Conservation (phyloP, 2,888 invertebrate species). For the Erebia epiphron region DNA sequence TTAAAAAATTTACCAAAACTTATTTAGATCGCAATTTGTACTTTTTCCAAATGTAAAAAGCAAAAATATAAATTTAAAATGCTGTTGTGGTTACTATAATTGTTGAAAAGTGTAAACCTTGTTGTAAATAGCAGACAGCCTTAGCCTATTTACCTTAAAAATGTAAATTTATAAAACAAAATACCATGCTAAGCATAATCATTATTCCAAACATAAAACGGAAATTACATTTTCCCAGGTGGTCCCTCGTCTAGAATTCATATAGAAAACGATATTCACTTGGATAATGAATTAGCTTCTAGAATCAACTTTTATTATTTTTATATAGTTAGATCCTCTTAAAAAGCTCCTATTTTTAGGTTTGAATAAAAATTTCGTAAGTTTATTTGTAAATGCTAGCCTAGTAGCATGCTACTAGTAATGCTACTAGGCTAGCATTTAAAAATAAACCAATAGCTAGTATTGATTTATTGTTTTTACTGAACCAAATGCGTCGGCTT, state of each 20-base stretch:
- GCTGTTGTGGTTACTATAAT: neutral
- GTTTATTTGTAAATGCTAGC: too few species aligned
- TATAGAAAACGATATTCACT: neutral
- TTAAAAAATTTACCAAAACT: neutral
- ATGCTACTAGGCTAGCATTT: too few species aligned
- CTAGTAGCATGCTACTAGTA: too few species aligned
- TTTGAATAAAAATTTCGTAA: too few species aligned
- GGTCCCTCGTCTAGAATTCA: slow-evolving; percentile 17
- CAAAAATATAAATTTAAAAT: too few species aligned
- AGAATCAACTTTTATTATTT: slow-evolving; percentile 1
- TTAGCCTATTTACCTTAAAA: neutral
- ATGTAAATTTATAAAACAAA: neutral
- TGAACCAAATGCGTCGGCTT: too few species aligned
- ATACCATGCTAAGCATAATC: neutral
- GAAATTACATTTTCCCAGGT: slow-evolving; percentile 12
- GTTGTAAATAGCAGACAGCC: too few species aligned
- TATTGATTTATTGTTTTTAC: neutral
- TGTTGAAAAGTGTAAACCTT: too few species aligned
- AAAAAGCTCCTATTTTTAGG: neutral
- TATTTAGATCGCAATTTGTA: neutral
- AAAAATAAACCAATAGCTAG: too few species aligned
- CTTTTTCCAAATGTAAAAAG: neutral
- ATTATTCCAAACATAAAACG: slow-evolving; percentile 16
- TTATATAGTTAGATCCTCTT: neutral
- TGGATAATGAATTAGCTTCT: neutral